phyloP scores from a whole-genome alignment of 2,888 invertebrate genomes.

The Lordiphosa fenestrarum region DNA sequence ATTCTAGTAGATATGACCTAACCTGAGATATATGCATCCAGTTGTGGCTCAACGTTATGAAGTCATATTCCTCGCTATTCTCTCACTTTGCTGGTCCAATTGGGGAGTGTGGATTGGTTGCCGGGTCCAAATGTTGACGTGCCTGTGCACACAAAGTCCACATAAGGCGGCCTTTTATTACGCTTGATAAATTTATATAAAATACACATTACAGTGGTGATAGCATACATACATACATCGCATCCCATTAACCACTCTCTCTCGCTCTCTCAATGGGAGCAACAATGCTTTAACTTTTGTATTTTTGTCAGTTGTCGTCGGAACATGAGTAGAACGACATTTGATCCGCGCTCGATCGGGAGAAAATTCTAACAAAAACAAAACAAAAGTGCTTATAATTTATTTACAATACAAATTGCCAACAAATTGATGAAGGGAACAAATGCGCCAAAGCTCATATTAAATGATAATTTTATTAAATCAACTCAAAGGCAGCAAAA shows the following conservation, averaged over 20 bases:
- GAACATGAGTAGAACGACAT: slow-evolving; percentile 55
- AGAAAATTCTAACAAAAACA: neutral
- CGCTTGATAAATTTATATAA: slow-evolving; percentile 36
- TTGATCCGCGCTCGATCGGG: slow-evolving; percentile 23
- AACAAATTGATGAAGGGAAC: too few relatives aligned
- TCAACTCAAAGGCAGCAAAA: slow-evolving; percentile 12
- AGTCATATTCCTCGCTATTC: slow-evolving; percentile 6
- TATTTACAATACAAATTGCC: slow-evolving; percentile 5
- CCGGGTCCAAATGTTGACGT: slow-evolving; percentile 40
- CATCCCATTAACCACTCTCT: slow-evolving; percentile 20
- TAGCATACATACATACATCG: slow-evolving; percentile 6
- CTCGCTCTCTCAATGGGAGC: too few relatives aligned
- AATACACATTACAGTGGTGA: slow-evolving; percentile 9
- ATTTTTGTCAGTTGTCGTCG: slow-evolving; percentile 33
- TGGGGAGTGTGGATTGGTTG: slow-evolving; percentile 23
- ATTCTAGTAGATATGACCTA: neutral
- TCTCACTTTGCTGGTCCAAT: neutral
- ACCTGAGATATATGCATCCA: neutral
- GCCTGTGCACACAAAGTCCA: slow-evolving; percentile 54
- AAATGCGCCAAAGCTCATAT: slow-evolving; percentile 19
- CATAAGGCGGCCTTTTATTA: slow-evolving; percentile 33
- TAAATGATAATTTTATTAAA: slow-evolving; percentile 24
- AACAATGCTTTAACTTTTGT: neutral
- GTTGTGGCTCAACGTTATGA: neutral
- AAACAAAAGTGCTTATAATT: slow-evolving; percentile 21